Percentiles rank a stretch among this genome's conserved stretches.
Evolutionary conservation across 1,140 invertebrate genomes (phyloP).

Genomic region (Drosophila tropicalis): DNA sequence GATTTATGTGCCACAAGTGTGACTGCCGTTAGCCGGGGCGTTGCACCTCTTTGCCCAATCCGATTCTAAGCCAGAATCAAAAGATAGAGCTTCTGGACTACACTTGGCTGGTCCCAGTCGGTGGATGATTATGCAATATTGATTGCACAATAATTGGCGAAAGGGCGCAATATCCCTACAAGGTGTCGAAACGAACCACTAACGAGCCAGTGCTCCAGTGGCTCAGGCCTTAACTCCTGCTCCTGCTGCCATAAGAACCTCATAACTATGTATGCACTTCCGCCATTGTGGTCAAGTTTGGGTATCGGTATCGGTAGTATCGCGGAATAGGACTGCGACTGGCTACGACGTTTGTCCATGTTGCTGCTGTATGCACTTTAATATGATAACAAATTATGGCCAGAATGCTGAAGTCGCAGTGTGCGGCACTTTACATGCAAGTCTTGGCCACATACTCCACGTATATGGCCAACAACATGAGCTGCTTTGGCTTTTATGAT

Average conservation of each 20-base stretch:
- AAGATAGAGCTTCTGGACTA: not conserved
- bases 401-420: conserved; percentile 55
- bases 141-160: conserved; percentile 80
- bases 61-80: not conserved
- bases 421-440: conserved; percentile 75
- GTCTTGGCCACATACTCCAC: conserved; percentile 40
- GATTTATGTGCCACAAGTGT: conserved; percentile 79
- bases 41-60: conserved; percentile 23
- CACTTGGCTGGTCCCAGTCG: conserved; percentile 14
- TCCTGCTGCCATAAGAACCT: conserved; percentile 60
- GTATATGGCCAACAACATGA: conserved; percentile 55
- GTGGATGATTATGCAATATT: conserved; percentile 77
- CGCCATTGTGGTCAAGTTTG: conserved; percentile 62
- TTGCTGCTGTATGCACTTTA: conserved; percentile 56
- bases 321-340: conserved; percentile 35
- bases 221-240: not conserved
- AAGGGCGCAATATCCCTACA: conserved; percentile 73
- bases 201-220: conserved; percentile 61
- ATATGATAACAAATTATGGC: conserved; percentile 81
- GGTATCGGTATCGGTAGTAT: conserved; percentile 47
- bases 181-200: conserved; percentile 71
- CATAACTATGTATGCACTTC: conserved; percentile 62
- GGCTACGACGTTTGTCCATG: conserved; percentile 53
- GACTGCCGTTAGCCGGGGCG: conserved; percentile 76
- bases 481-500: conserved; percentile 72